Evolutionary conservation across 1,140 invertebrate species (phyloP).

Genomic region (Zelostemma sp.): DNA sequence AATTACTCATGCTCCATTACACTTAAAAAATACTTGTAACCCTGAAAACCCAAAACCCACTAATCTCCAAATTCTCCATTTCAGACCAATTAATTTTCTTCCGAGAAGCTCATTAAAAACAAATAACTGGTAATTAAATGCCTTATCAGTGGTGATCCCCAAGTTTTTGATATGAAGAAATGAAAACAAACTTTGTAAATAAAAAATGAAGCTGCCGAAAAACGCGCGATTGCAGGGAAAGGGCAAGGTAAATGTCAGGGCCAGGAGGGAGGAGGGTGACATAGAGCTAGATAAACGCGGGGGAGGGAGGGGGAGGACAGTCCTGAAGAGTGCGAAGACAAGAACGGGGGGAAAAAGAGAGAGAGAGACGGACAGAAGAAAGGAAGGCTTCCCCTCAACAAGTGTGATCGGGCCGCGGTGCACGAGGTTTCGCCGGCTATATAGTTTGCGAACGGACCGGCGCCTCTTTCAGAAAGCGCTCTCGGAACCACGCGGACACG

Average conservation of each 20-base stretch:
- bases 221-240: no score
- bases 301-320: slow-evolving; percentile 26
- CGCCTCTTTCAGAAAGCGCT: slow-evolving; percentile 18
- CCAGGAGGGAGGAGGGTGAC: slow-evolving; percentile 41
- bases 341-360: slow-evolving; percentile 30
- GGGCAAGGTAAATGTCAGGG: slow-evolving; percentile 5
- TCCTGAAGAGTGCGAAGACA: slow-evolving; percentile 17
- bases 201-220: no score
- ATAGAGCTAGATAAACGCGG: slow-evolving; percentile 25
- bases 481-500: slow-evolving; percentile 28
- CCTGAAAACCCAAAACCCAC: no score
- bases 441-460: slow-evolving; percentile 33
- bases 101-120: no score
- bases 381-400: slow-evolving; percentile 53
- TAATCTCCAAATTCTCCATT: no score
- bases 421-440: slow-evolving; percentile 45
- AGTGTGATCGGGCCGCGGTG: slow-evolving; percentile 53
- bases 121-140: no score
- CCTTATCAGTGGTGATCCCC: no score
- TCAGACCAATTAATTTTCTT: no score
- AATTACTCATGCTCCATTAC: no score
- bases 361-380: slow-evolving; percentile 31
- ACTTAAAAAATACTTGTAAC: no score
- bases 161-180: no score
- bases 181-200: no score